Base-by-base conservation (phyloP, 2,888 invertebrate genomes). In the Agriopis leucophaearia region DNA sequence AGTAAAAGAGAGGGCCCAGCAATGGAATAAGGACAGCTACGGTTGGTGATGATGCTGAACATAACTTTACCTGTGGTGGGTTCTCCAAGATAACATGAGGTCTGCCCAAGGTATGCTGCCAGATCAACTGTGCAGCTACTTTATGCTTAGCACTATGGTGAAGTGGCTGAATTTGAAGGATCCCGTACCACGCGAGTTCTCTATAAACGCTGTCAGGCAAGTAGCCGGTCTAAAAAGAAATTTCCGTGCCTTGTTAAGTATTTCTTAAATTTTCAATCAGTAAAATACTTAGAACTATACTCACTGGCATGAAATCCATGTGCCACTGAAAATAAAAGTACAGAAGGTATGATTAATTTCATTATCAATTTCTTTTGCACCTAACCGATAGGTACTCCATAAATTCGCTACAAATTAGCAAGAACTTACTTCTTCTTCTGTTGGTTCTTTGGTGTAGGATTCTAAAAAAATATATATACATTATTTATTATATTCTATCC, bases 111-210 rank as follows among this genome's bases (percentile, higher is more conserved):
- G 92, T 92, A 64, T 94, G 91, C 71, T 91, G 89, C 94, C 94
- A 94, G n/a, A 94, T 93, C 12, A 92, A 76, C 66, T 91, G 89
- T 0, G 94, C 93, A 0, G 91, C 94, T 12, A 91, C 84, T 79
- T 90, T 92, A 62, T 89, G 88, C 72, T 94, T 94, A 0, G 91
- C 79, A 60, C 92, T 94, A 71, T 91, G 91, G 51, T 91, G 91
- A 0, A 94, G 81, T 0, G 94, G 94, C 65, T 92, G 88, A 13
- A 93, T 92, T 80, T 94, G 94, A 0, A 93, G 81, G 18, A 94
- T 94, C 7, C 92, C 91, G 62, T 93, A 94, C 94, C 94, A 94
- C 0, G 92, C 94, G n/a, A 94, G 73, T 63, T 94, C 94, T 70
- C 94, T 83, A 68, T 92, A 93, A 0, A 94, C 92, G 70, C 87